Percentiles rank a stretch among this genome's conserved stretches.
phyloP scores from a whole-genome alignment of 1,140 invertebrate genomes.

The Hestina assimilis region DNA sequence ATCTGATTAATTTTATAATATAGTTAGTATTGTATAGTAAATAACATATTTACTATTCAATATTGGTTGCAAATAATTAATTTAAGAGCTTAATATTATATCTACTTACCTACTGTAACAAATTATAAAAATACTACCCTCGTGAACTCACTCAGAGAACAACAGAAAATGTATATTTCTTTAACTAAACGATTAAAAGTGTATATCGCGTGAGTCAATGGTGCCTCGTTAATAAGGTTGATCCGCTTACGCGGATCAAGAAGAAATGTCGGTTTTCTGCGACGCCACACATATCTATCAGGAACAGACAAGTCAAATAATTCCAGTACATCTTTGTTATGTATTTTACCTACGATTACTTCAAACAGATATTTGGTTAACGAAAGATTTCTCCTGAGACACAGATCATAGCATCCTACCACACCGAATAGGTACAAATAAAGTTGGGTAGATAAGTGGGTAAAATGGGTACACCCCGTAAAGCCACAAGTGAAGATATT shows the following conservation, averaged over 20 bases:
- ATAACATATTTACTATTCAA: too few species aligned
- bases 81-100: too few species aligned
- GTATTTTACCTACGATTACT: constrained; percentile 2
- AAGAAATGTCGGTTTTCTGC: neutral
- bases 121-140: too few species aligned
- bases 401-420: constrained; percentile 1
- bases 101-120: neutral
- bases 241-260: neutral
- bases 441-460: neutral
- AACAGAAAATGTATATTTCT: neutral
- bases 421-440: neutral
- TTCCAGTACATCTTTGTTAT: constrained; percentile 1
- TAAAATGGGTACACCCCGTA: neutral
- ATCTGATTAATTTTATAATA: too few species aligned
- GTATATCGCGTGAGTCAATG: neutral
- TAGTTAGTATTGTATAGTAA: too few species aligned
- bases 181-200: too few species aligned
- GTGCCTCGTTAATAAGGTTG: constrained; percentile 6
- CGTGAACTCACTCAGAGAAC: constrained; percentile 3
- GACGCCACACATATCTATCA: constrained; percentile 4
- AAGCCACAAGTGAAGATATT: neutral
- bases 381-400: neutral
- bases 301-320: neutral
- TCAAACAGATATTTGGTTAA: neutral
- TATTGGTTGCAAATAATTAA: too few species aligned